Percentiles rank a stretch among this genome's conserved stretches.
These are phyloP conservation scores for Wasmannia auropunctata DNA, from an alignment of 1,140 invertebrate genomes.

Conservation along the genomic window DNA sequence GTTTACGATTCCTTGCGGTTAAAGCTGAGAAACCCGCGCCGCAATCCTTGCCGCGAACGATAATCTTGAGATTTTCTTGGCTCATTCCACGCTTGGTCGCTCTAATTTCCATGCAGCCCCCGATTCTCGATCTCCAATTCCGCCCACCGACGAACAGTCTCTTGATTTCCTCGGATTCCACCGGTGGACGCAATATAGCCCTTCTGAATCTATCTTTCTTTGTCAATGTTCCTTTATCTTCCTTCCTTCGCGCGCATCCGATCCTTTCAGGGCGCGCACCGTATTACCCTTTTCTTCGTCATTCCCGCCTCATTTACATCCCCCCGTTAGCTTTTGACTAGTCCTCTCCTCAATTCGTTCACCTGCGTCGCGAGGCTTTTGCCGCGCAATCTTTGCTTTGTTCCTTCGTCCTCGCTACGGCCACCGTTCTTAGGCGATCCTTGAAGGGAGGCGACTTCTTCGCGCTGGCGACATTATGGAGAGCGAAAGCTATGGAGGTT, in stretches of 20 bases:
- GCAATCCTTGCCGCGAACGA: constrained; percentile 19
- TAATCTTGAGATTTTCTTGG: constrained; percentile 41
- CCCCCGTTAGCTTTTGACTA: constrained; percentile 21
- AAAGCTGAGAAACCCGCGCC: not conserved
- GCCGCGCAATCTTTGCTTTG: constrained; percentile 26
- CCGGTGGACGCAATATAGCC: constrained; percentile 41
- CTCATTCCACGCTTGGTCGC: constrained; percentile 36
- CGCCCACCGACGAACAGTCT: constrained; percentile 27
- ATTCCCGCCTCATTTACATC: constrained; percentile 50
- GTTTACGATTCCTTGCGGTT: constrained; percentile 21
- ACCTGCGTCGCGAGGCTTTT: constrained; percentile 17
- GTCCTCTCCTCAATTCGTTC: constrained; percentile 39
- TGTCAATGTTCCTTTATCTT: not conserved
- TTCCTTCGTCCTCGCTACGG: constrained; percentile 12
- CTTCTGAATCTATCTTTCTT: constrained; percentile 11
- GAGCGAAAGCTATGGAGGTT: constrained; percentile 59
- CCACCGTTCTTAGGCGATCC: not conserved
- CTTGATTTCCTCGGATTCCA: constrained; percentile 39
- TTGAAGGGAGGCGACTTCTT: constrained; percentile 35
- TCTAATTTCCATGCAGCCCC: constrained; percentile 31
- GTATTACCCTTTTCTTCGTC: constrained; percentile 46
- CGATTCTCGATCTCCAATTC: constrained; percentile 44
- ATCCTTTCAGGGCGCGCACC: constrained; percentile 9
- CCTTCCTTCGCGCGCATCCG: not conserved
- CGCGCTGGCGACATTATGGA: constrained; percentile 53